Base-by-base conservation (phyloP, 1,140 invertebrate species). In the Ceratosolen solmsi region DNA sequence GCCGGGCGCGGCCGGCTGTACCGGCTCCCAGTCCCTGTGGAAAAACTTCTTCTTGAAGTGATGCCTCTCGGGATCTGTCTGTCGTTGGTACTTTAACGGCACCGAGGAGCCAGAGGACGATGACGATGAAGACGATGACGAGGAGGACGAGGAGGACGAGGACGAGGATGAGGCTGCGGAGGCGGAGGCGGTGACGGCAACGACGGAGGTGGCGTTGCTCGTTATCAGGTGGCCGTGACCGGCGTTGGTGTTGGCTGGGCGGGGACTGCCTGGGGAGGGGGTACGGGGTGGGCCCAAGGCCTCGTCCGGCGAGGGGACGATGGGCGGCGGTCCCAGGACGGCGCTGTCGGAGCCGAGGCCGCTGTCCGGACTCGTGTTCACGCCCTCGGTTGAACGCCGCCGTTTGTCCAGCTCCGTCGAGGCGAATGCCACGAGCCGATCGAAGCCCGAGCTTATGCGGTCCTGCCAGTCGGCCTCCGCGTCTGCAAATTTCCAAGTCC, bases 391-490 rank as follows among this genome's bases (percentile, higher is more conserved):
- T 30, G 95, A 96, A 81, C 95, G 93, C 49, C 95, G 93, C 83
- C 96, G 93, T 88, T 96, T 95, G 87, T 97, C 96, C 85, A 97
- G 92, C 86, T 96, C 96, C 2, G 95, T 96, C 5, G 96, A 96
- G 11, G 96, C 96, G 89, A 97, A 96, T 36, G 96, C 96, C 79
- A 97, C 95, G 82, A 97, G 92, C 76, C 96, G 94, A 91, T 98
- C 96, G 92, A 97, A 97, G 49, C 96, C 95, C 85, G 95, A 96
- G 87, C 94, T 96, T 86, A 97, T 97, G 84, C 96, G 94, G 87
- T 96, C 95, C 90, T 97, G 96, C 96, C 96, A 97, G 87, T 96
- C 94, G 80, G 94, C 93, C 88, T 95, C 93, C 68, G 92, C 93
- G 83, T 81, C 79, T 81, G 72, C 8, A 81, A 80, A 46, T 81